A percentile compares a stretch with the other conserved stretches of the same genome.
These are phyloP conservation scores for Lycaon pictus DNA, from an alignment of 2,113 vertebrate species.

Conservation along the genomic window DNA sequence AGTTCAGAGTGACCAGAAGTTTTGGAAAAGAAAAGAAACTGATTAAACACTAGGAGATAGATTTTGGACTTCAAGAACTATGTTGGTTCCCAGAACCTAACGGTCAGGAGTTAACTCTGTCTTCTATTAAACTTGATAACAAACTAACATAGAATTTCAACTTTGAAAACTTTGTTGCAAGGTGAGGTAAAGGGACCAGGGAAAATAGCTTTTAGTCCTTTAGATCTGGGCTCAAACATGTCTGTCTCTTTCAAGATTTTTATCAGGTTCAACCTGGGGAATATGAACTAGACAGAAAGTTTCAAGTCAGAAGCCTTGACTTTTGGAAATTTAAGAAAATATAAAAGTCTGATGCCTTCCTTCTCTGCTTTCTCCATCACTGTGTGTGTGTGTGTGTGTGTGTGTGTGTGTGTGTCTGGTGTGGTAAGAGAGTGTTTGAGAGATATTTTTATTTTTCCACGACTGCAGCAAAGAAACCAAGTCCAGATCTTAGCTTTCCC, in stretches of 20 bases:
- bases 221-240: slow-evolving; percentile 7
- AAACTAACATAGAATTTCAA: background rate
- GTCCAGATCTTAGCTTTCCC: background rate
- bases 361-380: background rate
- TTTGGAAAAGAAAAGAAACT: slow-evolving; percentile 78
- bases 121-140: slow-evolving; percentile 7
- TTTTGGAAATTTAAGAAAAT: slow-evolving; percentile 32
- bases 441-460: slow-evolving; percentile 1
- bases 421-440: background rate
- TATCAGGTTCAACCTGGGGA: slow-evolving; percentile 36
- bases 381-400: background rate
- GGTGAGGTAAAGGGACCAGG: slow-evolving; percentile 1
- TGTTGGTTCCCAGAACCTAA: slow-evolving; percentile 68
- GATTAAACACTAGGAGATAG: slow-evolving; percentile 78
- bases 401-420: background rate
- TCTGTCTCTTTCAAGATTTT: slow-evolving; percentile 11
- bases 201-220: slow-evolving; percentile 25
- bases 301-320: slow-evolving; percentile 14
- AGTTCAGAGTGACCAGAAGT: slow-evolving; percentile 74
- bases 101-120: slow-evolving; percentile 2
- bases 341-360: background rate
- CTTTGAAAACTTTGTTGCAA: background rate
- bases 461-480: slow-evolving; percentile 8
- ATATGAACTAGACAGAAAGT: slow-evolving; percentile 24
- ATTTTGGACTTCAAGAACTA: slow-evolving; percentile 73